Conservation (phyloP, 2,888 invertebrate species). For the Eristalis intricaria region DNA sequence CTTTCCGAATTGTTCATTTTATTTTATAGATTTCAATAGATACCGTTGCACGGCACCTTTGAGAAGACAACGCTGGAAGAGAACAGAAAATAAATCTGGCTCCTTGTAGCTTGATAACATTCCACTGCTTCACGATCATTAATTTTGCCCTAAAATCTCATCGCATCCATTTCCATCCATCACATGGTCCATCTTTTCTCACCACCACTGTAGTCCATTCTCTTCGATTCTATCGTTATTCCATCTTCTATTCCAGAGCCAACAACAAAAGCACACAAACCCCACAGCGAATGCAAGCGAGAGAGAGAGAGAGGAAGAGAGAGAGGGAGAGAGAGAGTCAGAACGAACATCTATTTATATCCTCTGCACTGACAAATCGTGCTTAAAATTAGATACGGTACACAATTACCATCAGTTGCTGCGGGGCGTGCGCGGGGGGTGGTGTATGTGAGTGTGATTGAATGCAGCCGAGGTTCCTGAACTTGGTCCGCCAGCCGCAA, state of each 20-base stretch:
- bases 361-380: conserved; percentile 53
- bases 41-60: no score
- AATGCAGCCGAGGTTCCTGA: conserved; percentile 66
- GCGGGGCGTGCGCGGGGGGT: neutral
- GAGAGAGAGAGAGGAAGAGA: no score
- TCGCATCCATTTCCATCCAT: no score
- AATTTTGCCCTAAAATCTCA: no score
- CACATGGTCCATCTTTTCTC: neutral
- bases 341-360: conserved; percentile 61
- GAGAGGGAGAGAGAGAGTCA: neutral
- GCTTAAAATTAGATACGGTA: conserved; percentile 64
- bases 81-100: no score
- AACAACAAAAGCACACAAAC: neutral
- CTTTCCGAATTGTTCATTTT: no score
- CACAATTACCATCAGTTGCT: neutral
- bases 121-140: no score
- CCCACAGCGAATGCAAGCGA: neutral
- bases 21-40: no score
- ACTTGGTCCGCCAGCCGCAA: conserved; percentile 34
- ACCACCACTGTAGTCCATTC: neutral
- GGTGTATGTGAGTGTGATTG: neutral
- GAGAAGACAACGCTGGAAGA: no score
- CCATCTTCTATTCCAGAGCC: neutral
- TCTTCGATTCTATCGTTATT: neutral
- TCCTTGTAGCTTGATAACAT: no score